Evolutionary conservation across 92 coral and sea anemone genomes (phyloP), one percentile per base, ranked within the genome.

Genomic region (Parazoanthus darwini): DNA sequence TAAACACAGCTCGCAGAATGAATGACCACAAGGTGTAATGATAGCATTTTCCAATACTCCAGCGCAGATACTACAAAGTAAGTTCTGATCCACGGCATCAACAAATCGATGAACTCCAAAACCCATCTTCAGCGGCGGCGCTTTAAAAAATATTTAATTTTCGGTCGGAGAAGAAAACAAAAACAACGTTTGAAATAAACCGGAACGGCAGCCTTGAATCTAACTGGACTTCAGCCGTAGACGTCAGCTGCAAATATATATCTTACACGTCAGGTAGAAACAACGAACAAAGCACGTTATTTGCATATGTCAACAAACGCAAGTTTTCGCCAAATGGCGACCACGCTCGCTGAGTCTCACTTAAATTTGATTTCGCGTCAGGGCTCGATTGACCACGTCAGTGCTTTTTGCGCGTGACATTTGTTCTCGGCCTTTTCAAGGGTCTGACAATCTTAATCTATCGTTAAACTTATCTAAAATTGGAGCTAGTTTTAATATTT

Each of bases 1-100:
- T 68, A 97, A 86, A 83, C 99, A 97, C 68, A 89, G 82, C 78
- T 94, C 96, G 85, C 99, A 97, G 85, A 95, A 97, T 65, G 97
- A 94, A 86, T 97, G 99, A 8, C 99, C 99, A 80, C 99, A 97
- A 37, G 96, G 96, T 63, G 99, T 95, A 56, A 95, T 93, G 14
- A 95, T 93, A 33, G 99, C 98, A 48, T 95, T 90, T 91, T 97
- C 94, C 23, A 97, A 77, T 50, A 97, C 99, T 78, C 98, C 98
- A 23, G 96, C 99, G 63, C 99, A 97, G 77, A 97, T 97, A 87
- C 98, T 94, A 75, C 99, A 97, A 72, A 96, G 82, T 80, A 97
- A 90, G 89, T 97, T 97, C 86, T 93, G 99, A 81, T 97, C 99
- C 67, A 97, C 92, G 38, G 93, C 90, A 14, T 91, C 92, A 46